Conservation (phyloP, 1,140 invertebrate genomes). For the Parasteatoda tepidariorum region DNA sequence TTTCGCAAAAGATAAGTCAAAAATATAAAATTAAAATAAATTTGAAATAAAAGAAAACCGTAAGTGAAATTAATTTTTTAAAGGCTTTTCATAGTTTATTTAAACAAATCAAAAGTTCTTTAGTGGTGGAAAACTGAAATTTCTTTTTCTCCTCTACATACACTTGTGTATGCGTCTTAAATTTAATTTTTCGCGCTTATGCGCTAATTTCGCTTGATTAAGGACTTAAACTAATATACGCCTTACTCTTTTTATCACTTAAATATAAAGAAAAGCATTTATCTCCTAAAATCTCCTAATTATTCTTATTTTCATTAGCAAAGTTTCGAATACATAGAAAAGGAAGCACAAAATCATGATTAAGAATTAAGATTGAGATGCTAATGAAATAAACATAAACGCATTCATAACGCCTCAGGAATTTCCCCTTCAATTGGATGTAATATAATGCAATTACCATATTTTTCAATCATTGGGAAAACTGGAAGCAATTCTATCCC, state of each 20-base stretch:
- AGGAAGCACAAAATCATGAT: slow-evolving; percentile 14
- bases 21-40: no score
- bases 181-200: no score
- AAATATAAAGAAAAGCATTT: neutral
- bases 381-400: slow-evolving; percentile 56
- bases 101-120: no score
- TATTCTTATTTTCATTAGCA: neutral
- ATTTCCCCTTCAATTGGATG: slow-evolving; percentile 20
- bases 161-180: no score
- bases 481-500: neutral
- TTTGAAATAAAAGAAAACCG: no score
- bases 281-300: neutral
- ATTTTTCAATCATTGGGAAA: slow-evolving; percentile 37
- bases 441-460: slow-evolving; percentile 54
- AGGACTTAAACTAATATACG: no score
- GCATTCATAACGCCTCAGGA: slow-evolving; percentile 5
- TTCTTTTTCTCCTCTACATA: no score
- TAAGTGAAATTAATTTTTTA: no score
- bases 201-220: no score
- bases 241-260: neutral
- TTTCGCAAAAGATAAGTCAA: no score
- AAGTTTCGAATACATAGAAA: neutral
- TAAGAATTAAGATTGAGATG: slow-evolving; percentile 1
- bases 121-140: no score
- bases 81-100: no score